Conservation (phyloP, 2,888 invertebrate genomes). For the Julus scanicus region DNA sequence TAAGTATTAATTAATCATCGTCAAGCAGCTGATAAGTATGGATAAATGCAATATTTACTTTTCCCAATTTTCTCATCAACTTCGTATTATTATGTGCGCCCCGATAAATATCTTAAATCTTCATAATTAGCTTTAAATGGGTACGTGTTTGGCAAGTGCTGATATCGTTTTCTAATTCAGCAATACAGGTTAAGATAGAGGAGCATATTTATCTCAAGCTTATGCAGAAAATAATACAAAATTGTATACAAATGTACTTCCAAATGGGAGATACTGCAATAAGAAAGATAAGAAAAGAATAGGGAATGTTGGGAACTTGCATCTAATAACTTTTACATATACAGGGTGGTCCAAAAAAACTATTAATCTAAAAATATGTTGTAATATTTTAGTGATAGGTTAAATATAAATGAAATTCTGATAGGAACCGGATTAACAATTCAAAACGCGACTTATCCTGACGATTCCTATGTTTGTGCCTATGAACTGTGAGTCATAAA, state of each 20-base stretch:
- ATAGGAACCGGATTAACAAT: too few relatives aligned
- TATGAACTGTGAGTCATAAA: too few relatives aligned
- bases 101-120: neutral
- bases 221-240: neutral
- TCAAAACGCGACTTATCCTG: too few relatives aligned
- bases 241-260: neutral
- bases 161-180: neutral
- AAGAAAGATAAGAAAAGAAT: neutral
- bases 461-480: too few relatives aligned
- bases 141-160: neutral
- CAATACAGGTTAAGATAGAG: neutral
- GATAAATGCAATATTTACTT: neutral
- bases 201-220: neutral
- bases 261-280: neutral
- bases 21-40: constrained; percentile 19
- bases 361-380: too few relatives aligned
- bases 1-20: constrained; percentile 17
- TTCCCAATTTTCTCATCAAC: constrained; percentile 9
- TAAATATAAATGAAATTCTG: too few relatives aligned
- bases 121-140: neutral
- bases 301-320: neutral
- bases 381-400: too few relatives aligned
- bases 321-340: too few relatives aligned
- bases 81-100: neutral
- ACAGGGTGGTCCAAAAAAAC: too few relatives aligned